Evolutionary conservation across 1,140 invertebrate species (phyloP).

Genomic region (Panagrolaimus sp.): DNA sequence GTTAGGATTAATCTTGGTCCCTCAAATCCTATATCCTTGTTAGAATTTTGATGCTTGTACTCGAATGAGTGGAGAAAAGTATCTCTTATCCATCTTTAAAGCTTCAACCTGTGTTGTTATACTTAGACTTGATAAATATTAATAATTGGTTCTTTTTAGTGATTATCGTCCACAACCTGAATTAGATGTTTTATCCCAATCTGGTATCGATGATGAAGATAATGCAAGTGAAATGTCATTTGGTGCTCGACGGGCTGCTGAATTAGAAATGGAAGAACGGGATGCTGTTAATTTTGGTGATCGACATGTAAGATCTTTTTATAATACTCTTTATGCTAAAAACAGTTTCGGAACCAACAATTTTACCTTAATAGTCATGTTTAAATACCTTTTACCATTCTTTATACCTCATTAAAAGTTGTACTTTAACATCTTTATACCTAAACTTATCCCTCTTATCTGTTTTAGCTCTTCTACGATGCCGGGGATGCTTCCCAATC

Average conservation of each 20-base stretch:
- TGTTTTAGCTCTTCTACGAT: slow-evolving; percentile 64
- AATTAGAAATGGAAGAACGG: slow-evolving; percentile 75
- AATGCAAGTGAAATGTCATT: slow-evolving; percentile 81
- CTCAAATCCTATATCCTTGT: slow-evolving; percentile 13
- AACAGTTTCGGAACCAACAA: no score
- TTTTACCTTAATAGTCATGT: not conserved
- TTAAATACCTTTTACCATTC: no score
- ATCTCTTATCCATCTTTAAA: slow-evolving; percentile 4
- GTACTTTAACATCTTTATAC: not conserved
- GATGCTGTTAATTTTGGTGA: slow-evolving; percentile 64
- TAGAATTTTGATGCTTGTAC: not conserved
- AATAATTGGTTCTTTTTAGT: slow-evolving; percentile 62
- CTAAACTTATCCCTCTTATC: not conserved
- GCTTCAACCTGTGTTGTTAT: not conserved
- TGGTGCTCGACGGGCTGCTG: slow-evolving; percentile 77
- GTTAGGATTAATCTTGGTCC: no score
- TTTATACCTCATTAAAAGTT: no score
- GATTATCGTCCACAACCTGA: slow-evolving; percentile 93
- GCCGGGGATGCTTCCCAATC: slow-evolving; percentile 65
- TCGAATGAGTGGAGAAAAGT: not conserved
- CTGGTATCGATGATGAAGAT: slow-evolving; percentile 76
- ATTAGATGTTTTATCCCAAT: slow-evolving; percentile 82
- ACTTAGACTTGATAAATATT: not conserved
- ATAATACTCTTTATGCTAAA: not conserved
- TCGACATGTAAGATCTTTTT: slow-evolving; percentile 28